phyloP scores from a whole-genome alignment of 2,888 invertebrate species.

The Tupiocoris notatus region DNA sequence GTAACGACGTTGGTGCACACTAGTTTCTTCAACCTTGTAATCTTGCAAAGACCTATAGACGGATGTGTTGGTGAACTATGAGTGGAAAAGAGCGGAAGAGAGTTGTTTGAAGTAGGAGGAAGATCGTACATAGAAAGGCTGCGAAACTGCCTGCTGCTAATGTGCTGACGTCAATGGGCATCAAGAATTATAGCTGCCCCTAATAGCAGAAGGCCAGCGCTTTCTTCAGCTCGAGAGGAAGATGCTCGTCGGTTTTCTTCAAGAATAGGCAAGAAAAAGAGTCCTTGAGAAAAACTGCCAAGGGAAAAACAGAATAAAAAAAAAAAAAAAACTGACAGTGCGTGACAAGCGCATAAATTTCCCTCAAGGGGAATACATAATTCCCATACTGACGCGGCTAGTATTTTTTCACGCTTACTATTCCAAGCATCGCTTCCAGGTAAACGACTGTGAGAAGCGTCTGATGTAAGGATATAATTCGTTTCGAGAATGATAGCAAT shows the following conservation, averaged over 20 bases:
- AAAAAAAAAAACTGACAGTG: neutral
- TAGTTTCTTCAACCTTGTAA: neutral
- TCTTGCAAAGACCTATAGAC: neutral
- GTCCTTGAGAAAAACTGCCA: neutral
- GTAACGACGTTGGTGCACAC: neutral
- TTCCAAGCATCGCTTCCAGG: no score
- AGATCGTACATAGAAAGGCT: constrained; percentile 11
- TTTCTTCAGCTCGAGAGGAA: no score
- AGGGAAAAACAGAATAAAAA: neutral
- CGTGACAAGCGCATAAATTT: constrained; percentile 1
- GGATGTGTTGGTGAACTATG: neutral
- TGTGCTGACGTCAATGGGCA: constrained; percentile 40
- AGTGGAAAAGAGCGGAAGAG: neutral
- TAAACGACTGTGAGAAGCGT: no score
- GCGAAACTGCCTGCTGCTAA: constrained; percentile 37
- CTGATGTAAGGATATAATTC: no score
- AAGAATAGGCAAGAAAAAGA: no score
- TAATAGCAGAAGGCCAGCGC: constrained; percentile 24
- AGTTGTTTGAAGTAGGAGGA: neutral
- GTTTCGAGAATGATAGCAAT: no score
- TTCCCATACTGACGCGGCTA: no score
- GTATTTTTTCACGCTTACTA: no score
- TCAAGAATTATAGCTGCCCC: constrained; percentile 33
- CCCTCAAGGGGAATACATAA: no score
- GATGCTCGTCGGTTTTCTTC: no score